Percentiles rank a stretch among this genome's conserved stretches.
Evolutionary conservation across 2,888 invertebrate genomes (phyloP).

Genomic region (Mythimna lalbum): DNA sequence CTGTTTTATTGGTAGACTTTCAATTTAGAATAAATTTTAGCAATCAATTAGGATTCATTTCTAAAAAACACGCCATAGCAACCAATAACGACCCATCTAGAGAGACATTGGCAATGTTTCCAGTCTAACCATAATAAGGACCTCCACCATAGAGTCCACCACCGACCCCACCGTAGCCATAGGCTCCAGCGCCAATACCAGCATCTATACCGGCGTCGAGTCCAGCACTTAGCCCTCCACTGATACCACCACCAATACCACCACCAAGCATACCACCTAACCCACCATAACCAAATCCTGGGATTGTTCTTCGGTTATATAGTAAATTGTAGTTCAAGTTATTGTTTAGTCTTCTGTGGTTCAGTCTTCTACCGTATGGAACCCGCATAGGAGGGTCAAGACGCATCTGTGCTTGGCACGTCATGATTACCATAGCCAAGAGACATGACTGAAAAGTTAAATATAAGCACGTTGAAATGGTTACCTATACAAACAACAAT

Average conservation of each 20-base stretch:
- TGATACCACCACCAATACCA: slow-evolving; percentile 9
- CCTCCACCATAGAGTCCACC: background rate
- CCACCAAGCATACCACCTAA: slow-evolving; percentile 19
- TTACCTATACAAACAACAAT: background rate
- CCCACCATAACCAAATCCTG: background rate
- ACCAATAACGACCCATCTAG: background rate
- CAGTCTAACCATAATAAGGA: slow-evolving; percentile 28
- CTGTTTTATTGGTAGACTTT: background rate
- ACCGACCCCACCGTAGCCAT: slow-evolving; percentile 19
- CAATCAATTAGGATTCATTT: background rate
- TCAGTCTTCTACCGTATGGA: background rate
- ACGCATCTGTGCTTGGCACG: slow-evolving; percentile 17
- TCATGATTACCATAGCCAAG: slow-evolving; percentile 3
- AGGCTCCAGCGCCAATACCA: background rate
- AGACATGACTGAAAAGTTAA: slow-evolving; percentile 27
- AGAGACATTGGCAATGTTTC: too few species aligned
- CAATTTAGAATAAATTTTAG: background rate
- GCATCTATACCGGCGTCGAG: background rate
- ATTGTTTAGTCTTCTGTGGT: background rate
- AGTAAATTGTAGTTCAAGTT: background rate
- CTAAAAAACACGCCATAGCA: too few species aligned
- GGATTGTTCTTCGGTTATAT: background rate
- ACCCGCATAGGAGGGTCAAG: background rate
- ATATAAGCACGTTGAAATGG: background rate
- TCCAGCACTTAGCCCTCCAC: slow-evolving; percentile 19